Base-by-base conservation (phyloP, 2,888 invertebrate genomes). In the Hyposoter didymator region DNA sequence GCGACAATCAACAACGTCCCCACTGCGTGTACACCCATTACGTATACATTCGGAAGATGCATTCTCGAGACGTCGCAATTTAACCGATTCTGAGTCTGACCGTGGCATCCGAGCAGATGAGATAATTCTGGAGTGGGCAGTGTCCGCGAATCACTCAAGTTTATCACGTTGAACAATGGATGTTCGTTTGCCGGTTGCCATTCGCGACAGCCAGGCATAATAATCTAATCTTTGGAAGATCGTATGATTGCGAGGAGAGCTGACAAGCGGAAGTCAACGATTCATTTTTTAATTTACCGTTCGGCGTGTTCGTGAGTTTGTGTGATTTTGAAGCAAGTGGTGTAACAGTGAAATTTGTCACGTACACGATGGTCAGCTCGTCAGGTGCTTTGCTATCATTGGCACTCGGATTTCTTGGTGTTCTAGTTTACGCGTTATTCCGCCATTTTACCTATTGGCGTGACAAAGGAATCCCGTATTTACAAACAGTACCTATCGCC, bases 361-460 rank as follows among this genome's bases (percentile, higher is more conserved):
- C 17, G 6, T 22, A 2, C 19, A 64, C 19, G 0, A 22, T 84
- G 84, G 28, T 39, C 32, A 47, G 22, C 39, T 28, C 14, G 19
- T 14, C 82, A 14, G n/a, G 88, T 10, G 28, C 84, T n/a, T 35
- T 47, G 17, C 39, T 72, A 43, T 1, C 88, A 14, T 7, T 88
- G 32, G n/a, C 8, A 0, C 10, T 89, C 7, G 70, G 49, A 7
- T n/a, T 79, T 2, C 4, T 81, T 0, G 86, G 83, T 67, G 0
- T 86, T 1, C 0, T 86, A 7, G 0, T 59, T 1, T 6, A 73
- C 6, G 0, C 84, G 0, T 17, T 83, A n/a, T 39, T 8, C 10
- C 32, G 35, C 2, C 88, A 88, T 22, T 43, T 28, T 6, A 87
- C 76, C 0, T 90, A 89, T 64, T 92, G 92, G 91, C 88, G 72